Base-by-base conservation (phyloP, 2,888 invertebrate genomes). In the Lacanobia oleracea region DNA sequence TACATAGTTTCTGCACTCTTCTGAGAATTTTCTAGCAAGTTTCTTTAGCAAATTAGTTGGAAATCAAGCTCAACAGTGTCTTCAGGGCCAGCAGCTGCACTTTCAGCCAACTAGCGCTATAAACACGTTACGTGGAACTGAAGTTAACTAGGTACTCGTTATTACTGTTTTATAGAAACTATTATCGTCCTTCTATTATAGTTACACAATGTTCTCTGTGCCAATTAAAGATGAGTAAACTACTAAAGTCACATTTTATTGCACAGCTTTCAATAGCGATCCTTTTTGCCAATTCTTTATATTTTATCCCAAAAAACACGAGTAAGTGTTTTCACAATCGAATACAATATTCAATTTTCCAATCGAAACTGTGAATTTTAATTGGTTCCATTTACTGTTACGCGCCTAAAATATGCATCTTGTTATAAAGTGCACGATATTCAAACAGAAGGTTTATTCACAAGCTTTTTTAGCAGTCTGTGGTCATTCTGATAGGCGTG, bases 271-370 rank as follows among this genome's bases (percentile, higher is more conserved):
- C 12, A 37, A 21, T 33, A 5, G 5, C 8, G 2, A 43, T 78
- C 0, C 0, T 14, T 56, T 67, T 18, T 33, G 8, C 0, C 14
- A 0, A 27, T 59, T 33, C 21, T 48, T 57, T 62, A 1, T 40
- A n/a, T 27, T 27, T 14, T 33, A 14, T 23, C 3, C 3, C 21
- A 40, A 45, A 45, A 1, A 72, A 14, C 37, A 12, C 16, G 14
- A 27, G 18, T n/a, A 45, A 7, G 18, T 56, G 57, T 50, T 40
- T 40, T 23, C 18, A 33, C 14, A 62, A 27, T 18, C 12, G 6
- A 51, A 27, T 57, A 57, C n/a, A 54, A 56, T 50, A 78, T 79
- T 60, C 40, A 74, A 53, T 74, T 59, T 60, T 79, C 48, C 64
- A 54, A 60, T 56, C 40, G 23, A 48, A 50, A 56, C 54, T 12